These are phyloP conservation scores for Trididemnum clinides DNA, from an alignment of 23 tunicate species.

Conservation along the genomic window DNA sequence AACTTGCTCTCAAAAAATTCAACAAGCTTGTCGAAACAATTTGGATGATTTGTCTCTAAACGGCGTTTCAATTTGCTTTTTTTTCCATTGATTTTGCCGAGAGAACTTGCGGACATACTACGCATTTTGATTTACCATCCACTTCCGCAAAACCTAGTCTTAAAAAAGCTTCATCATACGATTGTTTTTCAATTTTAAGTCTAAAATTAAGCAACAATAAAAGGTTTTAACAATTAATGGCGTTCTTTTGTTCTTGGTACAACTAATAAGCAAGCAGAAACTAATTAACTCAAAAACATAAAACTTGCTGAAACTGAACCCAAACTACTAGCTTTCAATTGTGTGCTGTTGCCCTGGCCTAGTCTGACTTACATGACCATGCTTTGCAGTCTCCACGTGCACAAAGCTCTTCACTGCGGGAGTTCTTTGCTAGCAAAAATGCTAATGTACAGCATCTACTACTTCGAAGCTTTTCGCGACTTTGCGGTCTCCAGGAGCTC, in stretches of 20 bases:
- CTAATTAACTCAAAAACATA: background rate
- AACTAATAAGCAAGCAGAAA: too few species aligned
- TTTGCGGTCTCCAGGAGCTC: background rate
- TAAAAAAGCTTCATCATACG: conserved; percentile 28
- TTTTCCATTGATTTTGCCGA: conserved; percentile 42
- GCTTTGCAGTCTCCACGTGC: conserved; percentile 3
- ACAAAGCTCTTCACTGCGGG: conserved; percentile 29
- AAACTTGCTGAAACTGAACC: conserved; percentile 9
- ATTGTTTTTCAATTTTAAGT: conserved; percentile 8
- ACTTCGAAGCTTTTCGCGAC: conserved; percentile 1
- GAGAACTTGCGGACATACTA: conserved; percentile 7
- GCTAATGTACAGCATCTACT: conserved; percentile 8
- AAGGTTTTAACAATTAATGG: background rate
- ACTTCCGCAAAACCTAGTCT: conserved; percentile 29
- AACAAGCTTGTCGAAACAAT: conserved; percentile 28
- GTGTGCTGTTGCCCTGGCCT: background rate
- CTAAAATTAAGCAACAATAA: conserved; percentile 9
- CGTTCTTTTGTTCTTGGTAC: too few species aligned
- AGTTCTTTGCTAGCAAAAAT: conserved; percentile 11
- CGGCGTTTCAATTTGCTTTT: conserved; percentile 38
- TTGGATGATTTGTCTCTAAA: conserved; percentile 37
- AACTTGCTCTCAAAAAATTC: conserved; percentile 51
- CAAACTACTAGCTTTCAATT: conserved; percentile 23
- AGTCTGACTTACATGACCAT: conserved; percentile 9
- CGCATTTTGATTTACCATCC: conserved; percentile 45